phyloP scores from a whole-genome alignment of 2,888 invertebrate species.

The Sphaerophoria rueppellii region DNA sequence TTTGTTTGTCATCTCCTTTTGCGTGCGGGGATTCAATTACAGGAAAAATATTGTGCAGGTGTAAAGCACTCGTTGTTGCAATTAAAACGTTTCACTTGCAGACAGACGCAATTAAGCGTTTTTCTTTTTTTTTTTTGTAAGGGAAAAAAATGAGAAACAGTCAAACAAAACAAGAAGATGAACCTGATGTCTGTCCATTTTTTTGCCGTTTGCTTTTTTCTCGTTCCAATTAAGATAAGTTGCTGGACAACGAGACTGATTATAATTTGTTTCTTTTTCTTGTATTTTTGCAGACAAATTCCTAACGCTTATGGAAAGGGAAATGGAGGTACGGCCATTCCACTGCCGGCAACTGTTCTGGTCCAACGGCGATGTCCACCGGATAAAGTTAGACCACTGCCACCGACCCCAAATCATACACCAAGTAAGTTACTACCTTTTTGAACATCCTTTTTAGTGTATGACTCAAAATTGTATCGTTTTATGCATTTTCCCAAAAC shows the following conservation, averaged over 20 bases:
- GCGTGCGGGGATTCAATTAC: constrained; percentile 63
- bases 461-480: background rate
- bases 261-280: constrained; percentile 16
- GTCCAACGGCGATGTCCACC: constrained; percentile 90
- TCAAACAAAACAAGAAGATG: constrained; percentile 18
- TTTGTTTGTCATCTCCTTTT: background rate
- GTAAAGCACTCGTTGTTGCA: constrained; percentile 45
- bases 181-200: constrained; percentile 6
- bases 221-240: constrained; percentile 26
- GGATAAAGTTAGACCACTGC: constrained; percentile 90
- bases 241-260: constrained; percentile 2
- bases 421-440: constrained; percentile 80
- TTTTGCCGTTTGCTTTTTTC: background rate
- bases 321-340: constrained; percentile 88
- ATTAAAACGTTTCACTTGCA: constrained; percentile 46
- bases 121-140: too few relatives aligned
- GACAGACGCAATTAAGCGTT: constrained; percentile 21
- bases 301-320: constrained; percentile 85
- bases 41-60: constrained; percentile 49
- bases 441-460: background rate
- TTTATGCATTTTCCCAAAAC: background rate
- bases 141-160: constrained; percentile 23
- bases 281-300: constrained; percentile 85
- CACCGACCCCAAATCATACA: constrained; percentile 85
- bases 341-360: constrained; percentile 90